Evolutionary conservation across 2,113 vertebrate species (phyloP), one percentile per base, ranked within the genome.

Genomic region (Gracilinanus agilis): DNA sequence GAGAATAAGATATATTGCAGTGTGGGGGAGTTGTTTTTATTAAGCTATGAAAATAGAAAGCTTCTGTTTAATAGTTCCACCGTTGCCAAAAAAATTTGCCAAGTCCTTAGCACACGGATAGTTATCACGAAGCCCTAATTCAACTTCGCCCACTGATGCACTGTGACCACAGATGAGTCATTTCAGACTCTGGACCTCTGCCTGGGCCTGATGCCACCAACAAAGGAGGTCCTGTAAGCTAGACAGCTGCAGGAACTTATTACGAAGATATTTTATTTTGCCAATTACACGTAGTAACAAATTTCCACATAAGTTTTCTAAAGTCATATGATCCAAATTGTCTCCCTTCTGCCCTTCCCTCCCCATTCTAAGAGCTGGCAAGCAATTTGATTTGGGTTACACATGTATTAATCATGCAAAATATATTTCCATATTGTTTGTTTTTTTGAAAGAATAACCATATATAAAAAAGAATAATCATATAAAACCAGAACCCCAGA

Each of bases 1-100:
- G 94, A 93, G 96, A 97, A 56, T 92, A 97, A 91, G 96, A 96
- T 95, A 56, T 53, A 95, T 96, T 95, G 55, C 95, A 94, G 90
- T 53, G 34, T 97, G 91, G 96, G 94, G 95, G 92, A 67, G 95
- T 92, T 29, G 25, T 96, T 95, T 98, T 94, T 97, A 90, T 94
- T 97, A 94, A 95, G 92, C 96, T 92, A 54, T 44, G 56, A 93
- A 96, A 95, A 96, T 96, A 97, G 94, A 75, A 96, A 83, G 27
- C 91, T 97, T 96, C 53, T 91, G 83, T 97, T 96, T 97, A 95
- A 96, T 92, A 95, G 56, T 91, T 94, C 91, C 90, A 95, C 40
- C 19, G 0, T 55, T 94, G 95, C 95, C 95, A 94, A 49, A 95
- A 91, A 94, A 95, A 97, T 23, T 95, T 96, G 94, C 94, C 95